These are phyloP conservation scores for Epizoanthus stellaris DNA, from an alignment of 92 coral and sea anemone genomes.

Conservation along the genomic window DNA sequence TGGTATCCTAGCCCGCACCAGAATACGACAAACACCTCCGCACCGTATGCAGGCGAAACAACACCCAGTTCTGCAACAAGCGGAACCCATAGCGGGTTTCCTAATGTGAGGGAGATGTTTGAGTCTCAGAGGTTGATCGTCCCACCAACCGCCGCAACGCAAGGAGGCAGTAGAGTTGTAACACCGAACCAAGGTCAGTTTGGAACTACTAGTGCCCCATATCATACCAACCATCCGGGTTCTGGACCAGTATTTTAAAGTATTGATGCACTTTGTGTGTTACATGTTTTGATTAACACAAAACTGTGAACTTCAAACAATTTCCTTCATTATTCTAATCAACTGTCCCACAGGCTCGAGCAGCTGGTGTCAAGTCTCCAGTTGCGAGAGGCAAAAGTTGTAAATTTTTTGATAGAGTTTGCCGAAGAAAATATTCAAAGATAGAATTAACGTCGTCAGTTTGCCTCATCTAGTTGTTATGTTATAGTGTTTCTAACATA, in stretches of 20 bases:
- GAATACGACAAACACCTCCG: conserved; percentile 42
- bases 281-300: conserved; percentile 30
- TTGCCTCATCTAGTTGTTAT: not conserved
- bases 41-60: conserved; percentile 50
- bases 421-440: not conserved
- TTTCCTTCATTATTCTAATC: not conserved
- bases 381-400: conserved; percentile 30
- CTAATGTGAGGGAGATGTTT: conserved; percentile 99
- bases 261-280: conserved; percentile 26
- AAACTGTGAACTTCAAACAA: conserved; percentile 40
- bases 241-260: conserved; percentile 48
- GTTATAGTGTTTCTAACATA: not conserved
- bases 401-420: conserved; percentile 35
- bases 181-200: conserved; percentile 87
- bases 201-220: conserved; percentile 75
- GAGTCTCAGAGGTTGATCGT: conserved; percentile 94
- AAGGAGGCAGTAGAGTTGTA: conserved; percentile 53
- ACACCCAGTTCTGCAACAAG: conserved; percentile 57
- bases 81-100: conserved; percentile 68
- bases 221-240: conserved; percentile 51
- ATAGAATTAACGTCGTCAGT: not conserved
- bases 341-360: not conserved
- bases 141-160: conserved; percentile 59
- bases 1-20: conserved; percentile 72
- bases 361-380: not conserved